Evolutionary conservation across 2,797 vertebrate genomes (phyloP).

Genomic region (Columba guinea): DNA sequence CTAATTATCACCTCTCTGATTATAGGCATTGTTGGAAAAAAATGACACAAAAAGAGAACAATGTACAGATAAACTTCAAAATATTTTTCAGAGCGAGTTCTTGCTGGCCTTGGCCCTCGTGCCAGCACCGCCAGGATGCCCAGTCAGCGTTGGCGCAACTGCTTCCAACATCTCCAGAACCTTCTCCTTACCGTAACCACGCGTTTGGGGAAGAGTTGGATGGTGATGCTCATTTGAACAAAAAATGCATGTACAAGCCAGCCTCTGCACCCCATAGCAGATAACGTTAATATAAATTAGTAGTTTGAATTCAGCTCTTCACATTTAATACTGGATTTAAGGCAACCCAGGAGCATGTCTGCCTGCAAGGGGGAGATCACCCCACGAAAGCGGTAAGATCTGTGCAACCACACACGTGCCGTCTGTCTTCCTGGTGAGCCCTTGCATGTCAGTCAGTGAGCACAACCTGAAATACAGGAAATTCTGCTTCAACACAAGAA

Average conservation of each 20-base stretch:
- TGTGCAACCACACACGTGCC: neutral
- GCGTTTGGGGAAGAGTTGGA: neutral
- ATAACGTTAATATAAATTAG: neutral
- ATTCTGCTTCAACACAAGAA: neutral
- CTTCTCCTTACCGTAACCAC: rapidly evolving
- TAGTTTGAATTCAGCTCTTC: conserved; percentile 50
- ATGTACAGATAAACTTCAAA: neutral
- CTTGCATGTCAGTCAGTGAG: rapidly evolving
- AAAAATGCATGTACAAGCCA: neutral
- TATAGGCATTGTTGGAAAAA: neutral
- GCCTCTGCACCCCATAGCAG: neutral
- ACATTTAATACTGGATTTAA: conserved; percentile 4
- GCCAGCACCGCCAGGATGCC: neutral
- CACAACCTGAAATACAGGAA: neutral
- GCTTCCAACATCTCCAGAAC: neutral
- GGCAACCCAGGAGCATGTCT: conserved; percentile 22
- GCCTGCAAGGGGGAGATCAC: neutral
- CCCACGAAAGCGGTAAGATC: neutral
- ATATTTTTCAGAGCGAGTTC: neutral
- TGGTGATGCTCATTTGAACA: neutral
- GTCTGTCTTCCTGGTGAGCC: neutral
- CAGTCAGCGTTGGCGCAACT: rapidly evolving
- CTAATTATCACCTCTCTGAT: conserved; percentile 3
- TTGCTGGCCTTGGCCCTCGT: neutral
- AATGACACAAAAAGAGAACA: neutral